A percentile compares a stretch with the other conserved stretches of the same genome.
Evolutionary conservation across 2,888 invertebrate genomes (phyloP).

Genomic region (Hypena proboscidalis): DNA sequence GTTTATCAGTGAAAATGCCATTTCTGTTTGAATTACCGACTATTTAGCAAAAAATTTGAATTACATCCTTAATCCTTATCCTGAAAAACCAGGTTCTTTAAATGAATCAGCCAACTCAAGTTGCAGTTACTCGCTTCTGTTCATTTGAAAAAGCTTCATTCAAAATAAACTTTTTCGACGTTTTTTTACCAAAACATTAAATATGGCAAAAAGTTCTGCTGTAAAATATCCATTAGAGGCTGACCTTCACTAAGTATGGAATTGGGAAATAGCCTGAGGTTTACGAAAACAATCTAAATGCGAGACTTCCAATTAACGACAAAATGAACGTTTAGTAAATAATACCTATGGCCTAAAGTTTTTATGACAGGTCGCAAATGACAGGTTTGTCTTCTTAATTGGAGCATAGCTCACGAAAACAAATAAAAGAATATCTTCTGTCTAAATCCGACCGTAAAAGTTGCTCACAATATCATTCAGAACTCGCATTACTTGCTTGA

Average conservation of each 20-base stretch:
- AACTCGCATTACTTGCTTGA: conserved; percentile 4
- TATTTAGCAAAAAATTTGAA: no score
- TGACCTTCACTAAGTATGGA: conserved; percentile 45
- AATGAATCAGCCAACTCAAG: no score
- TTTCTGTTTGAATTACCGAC: no score
- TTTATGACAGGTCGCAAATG: conserved; percentile 26
- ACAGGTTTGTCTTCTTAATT: not conserved
- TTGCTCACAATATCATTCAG: conserved; percentile 25
- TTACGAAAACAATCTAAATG: conserved; percentile 37
- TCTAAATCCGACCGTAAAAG: conserved; percentile 16
- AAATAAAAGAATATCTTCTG: conserved; percentile 21
- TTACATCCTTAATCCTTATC: not conserved
- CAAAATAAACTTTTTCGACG: not conserved
- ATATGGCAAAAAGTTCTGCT: conserved; percentile 39
- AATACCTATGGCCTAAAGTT: conserved; percentile 3
- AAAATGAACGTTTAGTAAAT: conserved; percentile 19
- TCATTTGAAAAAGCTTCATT: not conserved
- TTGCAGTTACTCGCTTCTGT: no score
- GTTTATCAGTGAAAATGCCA: no score
- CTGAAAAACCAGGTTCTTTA: not conserved
- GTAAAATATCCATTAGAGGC: conserved; percentile 42
- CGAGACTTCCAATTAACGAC: conserved; percentile 28
- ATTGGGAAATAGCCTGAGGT: conserved; percentile 30
- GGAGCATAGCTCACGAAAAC: conserved; percentile 17
- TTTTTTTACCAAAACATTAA: conserved; percentile 21